These are phyloP conservation scores for Lacanobia oleracea DNA, from an alignment of 2,888 invertebrate species.

Conservation along the genomic window DNA sequence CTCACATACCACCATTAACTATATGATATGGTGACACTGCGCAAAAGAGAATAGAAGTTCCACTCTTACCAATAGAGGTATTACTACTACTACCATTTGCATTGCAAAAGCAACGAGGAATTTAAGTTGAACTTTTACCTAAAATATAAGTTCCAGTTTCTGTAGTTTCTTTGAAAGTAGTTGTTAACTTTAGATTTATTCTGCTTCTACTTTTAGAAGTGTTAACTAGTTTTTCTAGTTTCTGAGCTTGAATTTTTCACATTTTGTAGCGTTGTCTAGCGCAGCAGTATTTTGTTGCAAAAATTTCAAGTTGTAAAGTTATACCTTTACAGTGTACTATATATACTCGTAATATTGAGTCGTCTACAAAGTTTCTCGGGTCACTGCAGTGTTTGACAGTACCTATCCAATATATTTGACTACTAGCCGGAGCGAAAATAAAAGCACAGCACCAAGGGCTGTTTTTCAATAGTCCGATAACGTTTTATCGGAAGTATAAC, in stretches of 20 bases:
- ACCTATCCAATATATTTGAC: too few relatives aligned
- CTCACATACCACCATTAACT: constrained; percentile 39
- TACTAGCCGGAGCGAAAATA: neutral
- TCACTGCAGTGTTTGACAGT: neutral
- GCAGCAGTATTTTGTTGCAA: neutral
- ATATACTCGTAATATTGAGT: neutral
- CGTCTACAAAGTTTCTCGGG: constrained; percentile 2
- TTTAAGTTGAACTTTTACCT: constrained; percentile 3
- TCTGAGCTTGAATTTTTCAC: constrained; percentile 21
- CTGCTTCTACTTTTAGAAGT: neutral
- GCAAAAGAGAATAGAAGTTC: constrained; percentile 12
- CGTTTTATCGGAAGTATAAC: too few relatives aligned
- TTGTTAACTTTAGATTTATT: constrained; percentile 8
- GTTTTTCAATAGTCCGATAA: too few relatives aligned
- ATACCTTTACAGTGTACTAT: neutral
- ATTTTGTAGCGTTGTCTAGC: constrained; percentile 7
- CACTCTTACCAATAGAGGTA: neutral
- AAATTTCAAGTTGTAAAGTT: neutral
- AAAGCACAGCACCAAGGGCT: too few relatives aligned
- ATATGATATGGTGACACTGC: constrained; percentile 2
- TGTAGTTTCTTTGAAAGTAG: constrained; percentile 17
- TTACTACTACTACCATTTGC: constrained; percentile 2
- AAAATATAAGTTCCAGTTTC: constrained; percentile 24
- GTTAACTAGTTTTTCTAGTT: constrained; percentile 26
- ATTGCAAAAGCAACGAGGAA: neutral